Conservation (phyloP, 2,113 vertebrate genomes). For the Apistogramma diplotaenia region DNA sequence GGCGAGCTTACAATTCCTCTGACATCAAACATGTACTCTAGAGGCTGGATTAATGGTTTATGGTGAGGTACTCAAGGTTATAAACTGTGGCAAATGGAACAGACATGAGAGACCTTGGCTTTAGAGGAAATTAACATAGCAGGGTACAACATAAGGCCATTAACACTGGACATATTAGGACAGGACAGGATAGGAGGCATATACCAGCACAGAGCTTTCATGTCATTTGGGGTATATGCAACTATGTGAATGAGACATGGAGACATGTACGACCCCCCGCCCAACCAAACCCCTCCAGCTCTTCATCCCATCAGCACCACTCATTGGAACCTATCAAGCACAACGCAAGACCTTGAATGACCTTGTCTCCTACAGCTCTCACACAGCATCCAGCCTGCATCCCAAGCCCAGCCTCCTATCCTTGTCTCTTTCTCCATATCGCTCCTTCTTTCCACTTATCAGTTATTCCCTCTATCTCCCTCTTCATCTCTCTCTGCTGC, state of each 20-base stretch:
- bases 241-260: background rate
- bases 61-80: constrained; percentile 29
- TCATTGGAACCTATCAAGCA: constrained; percentile 37
- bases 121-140: constrained; percentile 5
- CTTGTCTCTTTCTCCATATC: background rate
- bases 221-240: background rate
- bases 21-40: constrained; percentile 6
- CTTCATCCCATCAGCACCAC: constrained; percentile 6
- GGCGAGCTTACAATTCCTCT: background rate
- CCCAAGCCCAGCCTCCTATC: constrained; percentile 49
- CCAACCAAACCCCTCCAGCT: background rate
- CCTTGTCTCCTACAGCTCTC: constrained; percentile 57
- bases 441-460: constrained; percentile 36
- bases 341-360: constrained; percentile 62
- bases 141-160: constrained; percentile 23
- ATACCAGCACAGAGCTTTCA: background rate
- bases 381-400: constrained; percentile 35
- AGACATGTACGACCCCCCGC: background rate
- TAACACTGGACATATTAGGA: constrained; percentile 7
- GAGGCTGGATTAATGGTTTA: constrained; percentile 15
- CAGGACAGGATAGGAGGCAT: background rate
- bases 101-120: constrained; percentile 36
- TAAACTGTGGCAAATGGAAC: constrained; percentile 62
- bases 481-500: constrained; percentile 35
- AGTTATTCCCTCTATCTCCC: constrained; percentile 29